phyloP scores from a whole-genome alignment of 1,140 invertebrate genomes.

The Oedothorax gibbosus region DNA sequence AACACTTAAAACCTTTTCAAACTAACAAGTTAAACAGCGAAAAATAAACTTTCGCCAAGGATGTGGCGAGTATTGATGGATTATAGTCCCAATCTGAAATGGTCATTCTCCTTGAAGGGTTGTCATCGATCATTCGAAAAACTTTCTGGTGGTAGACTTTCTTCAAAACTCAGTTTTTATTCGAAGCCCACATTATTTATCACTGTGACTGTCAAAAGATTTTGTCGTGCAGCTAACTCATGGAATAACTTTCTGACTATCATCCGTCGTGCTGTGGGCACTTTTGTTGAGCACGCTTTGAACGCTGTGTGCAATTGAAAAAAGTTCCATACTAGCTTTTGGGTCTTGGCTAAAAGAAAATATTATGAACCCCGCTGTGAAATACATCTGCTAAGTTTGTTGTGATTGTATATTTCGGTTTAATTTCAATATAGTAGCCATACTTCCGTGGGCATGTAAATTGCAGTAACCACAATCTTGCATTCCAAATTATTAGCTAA shows the following conservation, averaged over 20 bases:
- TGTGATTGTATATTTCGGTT: too few species aligned
- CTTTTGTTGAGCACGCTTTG: too few species aligned
- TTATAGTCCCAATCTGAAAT: slow-evolving; percentile 38
- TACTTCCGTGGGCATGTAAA: too few species aligned
- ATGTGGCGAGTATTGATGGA: slow-evolving; percentile 35
- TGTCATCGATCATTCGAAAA: slow-evolving; percentile 39
- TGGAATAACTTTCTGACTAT: slow-evolving; percentile 25
- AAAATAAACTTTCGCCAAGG: slow-evolving; percentile 39
- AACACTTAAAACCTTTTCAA: too few species aligned
- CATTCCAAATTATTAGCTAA: too few species aligned
- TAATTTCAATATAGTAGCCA: too few species aligned
- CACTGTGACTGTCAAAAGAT: slow-evolving; percentile 36
- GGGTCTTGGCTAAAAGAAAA: too few species aligned
- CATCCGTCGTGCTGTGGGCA: neutral
- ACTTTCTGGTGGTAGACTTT: slow-evolving; percentile 49
- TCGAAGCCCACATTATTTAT: slow-evolving; percentile 52
- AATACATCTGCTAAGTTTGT: too few species aligned
- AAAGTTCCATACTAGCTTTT: too few species aligned
- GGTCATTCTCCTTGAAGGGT: slow-evolving; percentile 43
- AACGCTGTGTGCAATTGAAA: too few species aligned
- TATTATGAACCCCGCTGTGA: too few species aligned
- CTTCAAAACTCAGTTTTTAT: slow-evolving; percentile 40
- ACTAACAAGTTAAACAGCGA: neutral
- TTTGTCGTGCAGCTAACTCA: slow-evolving; percentile 2
- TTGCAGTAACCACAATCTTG: too few species aligned